phyloP scores from a whole-genome alignment of 2,113 vertebrate species.

The Hipposideros armiger region DNA sequence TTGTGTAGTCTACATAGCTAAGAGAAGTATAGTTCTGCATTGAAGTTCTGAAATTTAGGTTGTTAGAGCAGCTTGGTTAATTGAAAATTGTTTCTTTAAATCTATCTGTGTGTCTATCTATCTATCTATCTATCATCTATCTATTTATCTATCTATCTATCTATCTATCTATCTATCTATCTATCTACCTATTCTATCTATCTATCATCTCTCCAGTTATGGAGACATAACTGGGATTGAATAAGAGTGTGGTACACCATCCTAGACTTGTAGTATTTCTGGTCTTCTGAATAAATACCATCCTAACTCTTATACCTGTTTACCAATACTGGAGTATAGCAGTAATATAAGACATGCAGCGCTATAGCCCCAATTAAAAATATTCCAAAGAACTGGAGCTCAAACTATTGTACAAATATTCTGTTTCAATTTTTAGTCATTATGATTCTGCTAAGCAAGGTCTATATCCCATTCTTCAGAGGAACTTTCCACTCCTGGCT shows the following conservation, averaged over 20 bases:
- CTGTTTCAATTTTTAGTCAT: background rate
- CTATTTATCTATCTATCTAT: background rate
- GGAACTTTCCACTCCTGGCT: background rate
- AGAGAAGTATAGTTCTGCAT: background rate
- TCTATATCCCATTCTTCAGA: background rate
- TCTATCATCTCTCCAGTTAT: background rate
- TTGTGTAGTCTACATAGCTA: fast-evolving
- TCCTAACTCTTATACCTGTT: background rate
- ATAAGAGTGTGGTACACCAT: background rate
- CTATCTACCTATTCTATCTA: background rate
- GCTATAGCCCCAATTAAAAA: background rate
- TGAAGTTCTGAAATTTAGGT: background rate
- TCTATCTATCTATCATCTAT: background rate
- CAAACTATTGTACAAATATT: background rate
- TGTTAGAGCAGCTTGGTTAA: background rate
- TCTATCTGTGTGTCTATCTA: background rate
- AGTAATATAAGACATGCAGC: background rate
- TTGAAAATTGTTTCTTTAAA: background rate
- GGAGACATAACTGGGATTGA: background rate
- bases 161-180: background rate
- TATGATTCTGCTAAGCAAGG: background rate
- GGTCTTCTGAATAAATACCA: background rate
- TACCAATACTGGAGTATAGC: background rate
- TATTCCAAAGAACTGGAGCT: background rate
- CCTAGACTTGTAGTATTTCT: background rate